Evolutionary conservation across 2,797 vertebrate genomes (phyloP), one percentile per base, ranked within the genome.

Genomic region (Petrocephalus schoutedeni): DNA sequence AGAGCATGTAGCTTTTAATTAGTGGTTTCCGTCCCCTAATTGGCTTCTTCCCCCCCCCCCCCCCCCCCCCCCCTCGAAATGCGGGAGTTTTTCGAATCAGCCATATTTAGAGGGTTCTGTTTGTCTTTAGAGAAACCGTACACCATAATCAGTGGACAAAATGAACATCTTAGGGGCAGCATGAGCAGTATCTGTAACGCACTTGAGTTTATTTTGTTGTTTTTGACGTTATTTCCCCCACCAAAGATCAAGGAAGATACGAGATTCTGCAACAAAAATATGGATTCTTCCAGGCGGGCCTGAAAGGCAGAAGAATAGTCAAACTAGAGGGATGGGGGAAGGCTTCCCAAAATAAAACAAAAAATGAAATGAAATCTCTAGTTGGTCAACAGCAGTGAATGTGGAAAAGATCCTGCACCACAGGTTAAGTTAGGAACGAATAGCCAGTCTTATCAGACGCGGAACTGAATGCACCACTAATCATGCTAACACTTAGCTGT

Each of bases 11-110:
- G 93, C 94, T 96, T 95, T 95, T 95, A 95, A 96, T 96, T 95
- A 95, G 95, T 94, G 95, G 94, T 94, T 95, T 96, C 95, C 94
- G 92, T 93, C 93, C 94, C 92, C 94, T 95, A 94, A 95, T 95
- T 95, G 94, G 93, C 94, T 93, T 93, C 92, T 93, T 90, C 91
- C 90, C 91, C 91, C 90, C 90, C 51, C 67, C 91, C 90, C 90
- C 51, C 67, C 91, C 91, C 92, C 91, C 41, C 41, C 41, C 41
- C 41, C 91, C 92, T 21, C 49, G 32, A 21, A 90, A 92, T 91
- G 93, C 91, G 32, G 93, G 92, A 92, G 91, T 67, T 91, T 92
- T 94, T 93, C 93, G 19, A 93, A 93, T 94, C 93, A 92, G 91
- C 92, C 90, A 61, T 93, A 93, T 93, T 94, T 95, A 93, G 92